Conservation (phyloP, 1,140 invertebrate genomes). For the Conopomorpha cramerella region DNA sequence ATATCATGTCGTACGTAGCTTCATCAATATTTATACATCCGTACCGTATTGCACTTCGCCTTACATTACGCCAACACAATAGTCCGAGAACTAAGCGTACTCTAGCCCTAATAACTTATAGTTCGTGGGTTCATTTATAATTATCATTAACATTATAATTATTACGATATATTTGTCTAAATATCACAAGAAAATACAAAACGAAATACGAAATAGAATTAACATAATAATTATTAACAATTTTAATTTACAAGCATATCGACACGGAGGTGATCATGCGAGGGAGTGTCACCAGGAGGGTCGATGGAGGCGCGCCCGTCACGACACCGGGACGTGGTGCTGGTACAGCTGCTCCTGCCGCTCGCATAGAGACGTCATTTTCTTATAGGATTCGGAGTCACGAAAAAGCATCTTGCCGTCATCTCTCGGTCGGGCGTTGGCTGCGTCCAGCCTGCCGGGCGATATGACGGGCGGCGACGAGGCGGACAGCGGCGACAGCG, state of each 20-base stretch:
- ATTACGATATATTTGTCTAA: conserved; percentile 57
- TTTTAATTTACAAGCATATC: conserved; percentile 43
- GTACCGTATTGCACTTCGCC: conserved; percentile 48
- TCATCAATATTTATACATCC: conserved; percentile 41
- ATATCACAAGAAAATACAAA: conserved; percentile 60
- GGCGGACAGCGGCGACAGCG: conserved; percentile 49
- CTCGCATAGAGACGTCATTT: conserved; percentile 58
- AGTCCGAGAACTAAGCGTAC: conserved; percentile 19
- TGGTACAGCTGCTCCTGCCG: conserved; percentile 58
- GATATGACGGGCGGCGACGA: conserved; percentile 55
- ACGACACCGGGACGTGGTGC: conserved; percentile 60
- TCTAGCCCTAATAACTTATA: conserved; percentile 52
- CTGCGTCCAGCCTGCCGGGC: conserved; percentile 42
- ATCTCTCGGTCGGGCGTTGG: conserved; percentile 37
- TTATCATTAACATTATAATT: too few relatives aligned
- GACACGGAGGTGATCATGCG: conserved; percentile 6
- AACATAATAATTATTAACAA: conserved; percentile 57
- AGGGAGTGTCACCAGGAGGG: conserved; percentile 34
- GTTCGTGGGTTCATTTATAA: conserved; percentile 49
- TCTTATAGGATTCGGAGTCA: conserved; percentile 52
- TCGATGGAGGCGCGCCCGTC: conserved; percentile 41
- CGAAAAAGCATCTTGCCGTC: conserved; percentile 59
- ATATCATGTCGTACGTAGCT: conserved; percentile 29
- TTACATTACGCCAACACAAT: conserved; percentile 28
- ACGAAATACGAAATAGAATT: conserved; percentile 54